Evolutionary conservation across 1,140 invertebrate species (phyloP).

Genomic region (Monomorium pharaonis): DNA sequence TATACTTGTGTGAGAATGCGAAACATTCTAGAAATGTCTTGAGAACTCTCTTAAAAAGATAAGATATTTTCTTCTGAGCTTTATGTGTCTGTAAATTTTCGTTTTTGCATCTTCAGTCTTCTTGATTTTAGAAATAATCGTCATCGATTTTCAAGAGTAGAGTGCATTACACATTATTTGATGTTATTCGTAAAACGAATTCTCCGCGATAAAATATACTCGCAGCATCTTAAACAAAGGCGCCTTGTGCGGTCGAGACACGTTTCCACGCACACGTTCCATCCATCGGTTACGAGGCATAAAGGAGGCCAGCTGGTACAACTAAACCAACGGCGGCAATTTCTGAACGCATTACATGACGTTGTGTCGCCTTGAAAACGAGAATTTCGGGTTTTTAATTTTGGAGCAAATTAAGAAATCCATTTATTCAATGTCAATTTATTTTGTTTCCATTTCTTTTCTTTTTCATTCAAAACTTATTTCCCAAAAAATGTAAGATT

Average conservation of each 20-base stretch:
- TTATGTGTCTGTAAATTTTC: neutral
- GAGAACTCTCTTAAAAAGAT: neutral
- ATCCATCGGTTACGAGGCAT: slow-evolving; percentile 61
- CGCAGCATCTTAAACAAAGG: slow-evolving; percentile 69
- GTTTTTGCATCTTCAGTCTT: neutral
- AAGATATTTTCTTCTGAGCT: neutral
- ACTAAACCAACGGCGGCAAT: slow-evolving; percentile 47
- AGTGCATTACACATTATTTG: neutral
- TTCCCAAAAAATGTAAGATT: neutral
- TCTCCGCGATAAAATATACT: slow-evolving; percentile 13
- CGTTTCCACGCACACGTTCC: slow-evolving; percentile 58
- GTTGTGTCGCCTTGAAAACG: slow-evolving; percentile 4
- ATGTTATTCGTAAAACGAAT: neutral
- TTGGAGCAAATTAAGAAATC: neutral
- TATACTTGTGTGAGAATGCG: neutral
- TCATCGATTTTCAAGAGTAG: neutral
- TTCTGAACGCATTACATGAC: slow-evolving; percentile 58
- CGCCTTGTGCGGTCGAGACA: slow-evolving; percentile 58
- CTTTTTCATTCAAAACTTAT: neutral
- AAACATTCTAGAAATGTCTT: neutral
- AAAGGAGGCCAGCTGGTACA: slow-evolving; percentile 63
- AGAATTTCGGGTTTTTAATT: neutral
- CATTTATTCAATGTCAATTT: neutral
- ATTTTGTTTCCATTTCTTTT: neutral
- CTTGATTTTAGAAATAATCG: neutral